Evolutionary conservation across 2,113 vertebrate species (phyloP).

Genomic region (Brachypodius melanocephalos): DNA sequence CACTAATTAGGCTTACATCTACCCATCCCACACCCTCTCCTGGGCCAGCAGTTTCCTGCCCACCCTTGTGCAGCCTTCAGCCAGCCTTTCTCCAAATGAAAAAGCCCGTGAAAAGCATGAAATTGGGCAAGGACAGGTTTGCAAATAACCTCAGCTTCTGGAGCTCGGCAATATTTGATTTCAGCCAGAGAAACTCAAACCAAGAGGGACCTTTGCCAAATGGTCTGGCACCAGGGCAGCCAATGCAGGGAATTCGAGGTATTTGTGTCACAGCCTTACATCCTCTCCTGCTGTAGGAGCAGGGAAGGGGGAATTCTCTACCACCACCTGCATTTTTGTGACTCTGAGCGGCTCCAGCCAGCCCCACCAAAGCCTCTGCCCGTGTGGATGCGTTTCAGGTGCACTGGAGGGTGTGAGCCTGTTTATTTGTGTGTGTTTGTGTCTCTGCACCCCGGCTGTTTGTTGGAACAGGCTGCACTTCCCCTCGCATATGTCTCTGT

Average conservation of each 20-base stretch:
- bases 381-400: rapidly evolving
- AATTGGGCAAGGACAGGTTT: not conserved
- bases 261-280: not conserved
- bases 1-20: not conserved
- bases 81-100: not conserved
- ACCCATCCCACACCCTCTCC: not conserved
- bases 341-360: rapidly evolving
- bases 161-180: not conserved
- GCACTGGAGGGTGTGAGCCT: not conserved
- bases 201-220: not conserved
- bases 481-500: conserved; percentile 10
- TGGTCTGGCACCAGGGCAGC: not conserved
- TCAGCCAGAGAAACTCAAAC: not conserved
- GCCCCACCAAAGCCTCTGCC: not conserved
- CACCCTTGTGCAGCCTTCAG: not conserved
- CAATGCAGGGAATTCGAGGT: not conserved
- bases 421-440: conserved; percentile 9
- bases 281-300: not conserved
- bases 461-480: not conserved
- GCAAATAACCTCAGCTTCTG: not conserved
- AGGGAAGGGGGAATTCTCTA: not conserved
- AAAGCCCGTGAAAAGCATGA: not conserved
- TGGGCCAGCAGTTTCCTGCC: not conserved
- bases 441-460: not conserved
- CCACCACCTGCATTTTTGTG: rapidly evolving